These are phyloP conservation scores for Fulmarus glacialis DNA, from an alignment of 2,113 vertebrate species.

Conservation along the genomic window DNA sequence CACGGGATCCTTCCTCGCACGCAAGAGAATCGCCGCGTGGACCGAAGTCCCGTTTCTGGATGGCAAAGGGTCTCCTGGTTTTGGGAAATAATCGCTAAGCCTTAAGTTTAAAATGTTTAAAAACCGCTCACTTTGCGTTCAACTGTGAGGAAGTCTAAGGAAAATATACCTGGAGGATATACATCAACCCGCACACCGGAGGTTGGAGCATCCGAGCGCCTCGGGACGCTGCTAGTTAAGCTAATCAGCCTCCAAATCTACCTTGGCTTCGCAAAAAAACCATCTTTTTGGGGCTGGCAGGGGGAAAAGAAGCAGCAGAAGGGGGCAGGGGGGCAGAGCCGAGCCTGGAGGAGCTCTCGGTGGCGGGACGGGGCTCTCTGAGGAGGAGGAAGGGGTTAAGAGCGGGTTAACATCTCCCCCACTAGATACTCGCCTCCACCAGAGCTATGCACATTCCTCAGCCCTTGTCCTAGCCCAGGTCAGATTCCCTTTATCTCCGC, in stretches of 20 bases:
- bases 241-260: neutral
- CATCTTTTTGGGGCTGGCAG: neutral
- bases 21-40: accelerated
- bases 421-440: neutral
- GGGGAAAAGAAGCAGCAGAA: neutral
- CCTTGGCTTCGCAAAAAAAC: neutral
- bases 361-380: neutral
- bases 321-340: neutral
- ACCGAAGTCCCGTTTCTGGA: neutral
- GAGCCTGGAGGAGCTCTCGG: neutral
- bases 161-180: neutral
- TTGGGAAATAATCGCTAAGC: neutral
- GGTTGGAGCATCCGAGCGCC: neutral
- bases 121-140: neutral
- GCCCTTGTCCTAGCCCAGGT: neutral
- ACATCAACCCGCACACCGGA: neutral
- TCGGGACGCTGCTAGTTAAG: neutral
- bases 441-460: neutral
- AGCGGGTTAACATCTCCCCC: neutral
- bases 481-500: neutral
- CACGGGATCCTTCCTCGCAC: no score
- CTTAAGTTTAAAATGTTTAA: neutral
- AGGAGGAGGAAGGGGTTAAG: neutral
- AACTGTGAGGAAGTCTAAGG: neutral
- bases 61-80: neutral